phyloP scores from a whole-genome alignment of 2,888 invertebrate species.

The Cerastis rubricosa region DNA sequence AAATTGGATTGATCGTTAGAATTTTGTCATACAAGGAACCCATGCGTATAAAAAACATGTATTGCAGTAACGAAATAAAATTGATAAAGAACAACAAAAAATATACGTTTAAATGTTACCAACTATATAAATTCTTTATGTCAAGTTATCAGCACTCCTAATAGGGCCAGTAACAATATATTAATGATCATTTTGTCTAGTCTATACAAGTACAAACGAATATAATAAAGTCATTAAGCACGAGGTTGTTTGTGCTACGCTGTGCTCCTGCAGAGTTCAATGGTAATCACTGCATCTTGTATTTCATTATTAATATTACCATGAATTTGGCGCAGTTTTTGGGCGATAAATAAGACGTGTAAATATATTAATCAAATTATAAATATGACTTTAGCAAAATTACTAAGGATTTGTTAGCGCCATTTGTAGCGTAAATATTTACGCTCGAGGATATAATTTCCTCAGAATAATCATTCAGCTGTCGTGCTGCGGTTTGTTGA shows the following conservation, averaged over 20 bases:
- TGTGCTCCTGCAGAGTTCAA: neutral
- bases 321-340: neutral
- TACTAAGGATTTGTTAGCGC: neutral
- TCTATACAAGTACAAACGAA: constrained; percentile 22
- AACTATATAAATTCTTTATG: constrained; percentile 10
- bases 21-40: neutral
- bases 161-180: constrained; percentile 6
- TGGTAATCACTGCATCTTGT: neutral
- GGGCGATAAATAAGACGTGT: neutral
- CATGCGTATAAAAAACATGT: neutral
- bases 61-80: constrained; percentile 32
- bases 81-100: constrained; percentile 32
- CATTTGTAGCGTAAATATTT: neutral
- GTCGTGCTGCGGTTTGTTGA: neutral
- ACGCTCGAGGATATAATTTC: constrained; percentile 12
- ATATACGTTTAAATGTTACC: constrained; percentile 12
- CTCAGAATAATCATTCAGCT: constrained; percentile 5
- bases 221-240: neutral
- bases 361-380: neutral
- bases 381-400: constrained; percentile 5
- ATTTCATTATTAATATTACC: neutral
- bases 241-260: neutral
- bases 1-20: neutral
- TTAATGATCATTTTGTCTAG: neutral
- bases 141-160: neutral